These are phyloP conservation scores for Dasysyrphus albostriatus DNA, from an alignment of 2,888 invertebrate genomes.

Conservation along the genomic window DNA sequence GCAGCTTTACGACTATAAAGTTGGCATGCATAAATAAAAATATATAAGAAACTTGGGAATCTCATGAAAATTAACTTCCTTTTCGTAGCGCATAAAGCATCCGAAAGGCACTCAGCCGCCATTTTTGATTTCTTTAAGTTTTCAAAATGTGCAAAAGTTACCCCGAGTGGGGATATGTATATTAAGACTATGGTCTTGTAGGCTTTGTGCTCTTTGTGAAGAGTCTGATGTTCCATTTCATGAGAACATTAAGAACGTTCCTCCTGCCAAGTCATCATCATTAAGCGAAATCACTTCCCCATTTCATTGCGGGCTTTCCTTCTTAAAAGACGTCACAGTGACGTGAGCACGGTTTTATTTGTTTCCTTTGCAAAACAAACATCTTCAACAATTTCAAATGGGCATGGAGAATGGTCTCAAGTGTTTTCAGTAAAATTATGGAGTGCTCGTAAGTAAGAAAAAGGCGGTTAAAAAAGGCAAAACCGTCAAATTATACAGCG, in stretches of 20 bases:
- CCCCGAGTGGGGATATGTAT: not conserved
- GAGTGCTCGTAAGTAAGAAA: constrained; percentile 9
- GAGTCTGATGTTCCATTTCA: not conserved
- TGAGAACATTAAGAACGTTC: not conserved
- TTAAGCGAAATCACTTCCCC: constrained; percentile 22
- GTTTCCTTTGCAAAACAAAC: constrained; percentile 29
- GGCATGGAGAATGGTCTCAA: constrained; percentile 22
- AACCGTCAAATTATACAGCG: constrained; percentile 60
- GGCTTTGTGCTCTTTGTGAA: not conserved
- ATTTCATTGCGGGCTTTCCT: constrained; percentile 10
- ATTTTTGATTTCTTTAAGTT: constrained; percentile 21
- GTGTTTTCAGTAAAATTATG: constrained; percentile 14
- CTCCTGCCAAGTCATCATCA: constrained; percentile 33
- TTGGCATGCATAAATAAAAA: constrained; percentile 21
- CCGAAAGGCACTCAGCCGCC: not conserved
- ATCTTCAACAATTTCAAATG: constrained; percentile 18
- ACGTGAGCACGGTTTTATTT: constrained; percentile 34
- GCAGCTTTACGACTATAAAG: constrained; percentile 51
- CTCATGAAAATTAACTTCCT: constrained; percentile 26
- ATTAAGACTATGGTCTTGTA: not conserved
- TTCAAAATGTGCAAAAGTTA: not conserved
- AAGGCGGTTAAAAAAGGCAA: constrained; percentile 26
- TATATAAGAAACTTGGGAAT: constrained; percentile 2
- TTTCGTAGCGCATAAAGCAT: constrained; percentile 1
- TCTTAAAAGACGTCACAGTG: not conserved